Evolutionary conservation across 2,888 invertebrate genomes (phyloP), one percentile per base, ranked within the genome.

Genomic region (Pyrrhia umbra): DNA sequence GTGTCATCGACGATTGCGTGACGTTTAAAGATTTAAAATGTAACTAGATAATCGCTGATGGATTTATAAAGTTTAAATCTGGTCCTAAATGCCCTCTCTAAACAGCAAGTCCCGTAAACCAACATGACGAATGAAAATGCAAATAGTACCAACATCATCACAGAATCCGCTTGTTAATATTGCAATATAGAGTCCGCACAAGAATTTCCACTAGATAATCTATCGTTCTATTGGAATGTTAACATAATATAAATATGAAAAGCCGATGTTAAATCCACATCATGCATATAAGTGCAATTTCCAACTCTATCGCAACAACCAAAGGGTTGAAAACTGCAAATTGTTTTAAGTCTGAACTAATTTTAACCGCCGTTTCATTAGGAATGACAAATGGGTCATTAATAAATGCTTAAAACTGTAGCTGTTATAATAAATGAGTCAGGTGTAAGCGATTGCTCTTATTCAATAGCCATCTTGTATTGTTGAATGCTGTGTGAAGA

Each of bases 381-480:
- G 71, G 51, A 40, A 68, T 77, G 80, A 82, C 76, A 80, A 80
- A 80, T 79, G 72, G 68, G 65, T 76, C 79, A 74, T 77, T 79
- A 79, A 79, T 79, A 75, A 64, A 70, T 67, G 71, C 68, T 74
- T 65, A 75, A 79, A 80, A 75, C 75, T 54, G 65, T 68, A 65
- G 71, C 71, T 64, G 77, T 78, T 80, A 77, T 82, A 75, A 81
- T 75, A 77, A 75, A 80, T 77, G 76, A 62, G 68, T 74, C 71
- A 68, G 73, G 68, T 78, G 69, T 73, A 63, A 63, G 66, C 50
- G 51, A 52, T 68, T 59, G 58, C 54, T 63, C 52, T 70, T 45
- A 64, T 71, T 63, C 50, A 62, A 70, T 49, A 45, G 47, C 37
- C 15, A 55, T 56, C 42, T 60, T 64, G 58, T 39, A 66, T 62